Percentiles rank a stretch among this genome's conserved stretches.
Conservation (phyloP, 2,888 invertebrate genomes). For the Adelognathus sp. region DNA sequence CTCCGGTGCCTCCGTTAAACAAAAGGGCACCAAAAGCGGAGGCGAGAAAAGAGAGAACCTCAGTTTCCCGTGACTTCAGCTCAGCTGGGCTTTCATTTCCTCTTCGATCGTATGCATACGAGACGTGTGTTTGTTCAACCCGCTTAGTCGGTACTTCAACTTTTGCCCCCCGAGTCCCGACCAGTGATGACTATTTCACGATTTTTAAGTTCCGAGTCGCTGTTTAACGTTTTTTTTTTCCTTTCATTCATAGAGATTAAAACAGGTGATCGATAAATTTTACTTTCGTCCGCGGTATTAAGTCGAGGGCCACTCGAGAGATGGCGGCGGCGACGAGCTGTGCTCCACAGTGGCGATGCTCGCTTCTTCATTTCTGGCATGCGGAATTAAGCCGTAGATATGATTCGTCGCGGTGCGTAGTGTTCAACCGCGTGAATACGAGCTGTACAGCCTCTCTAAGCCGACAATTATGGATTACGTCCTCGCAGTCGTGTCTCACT, state of each 20-base stretch:
- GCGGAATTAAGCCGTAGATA: constrained; percentile 61
- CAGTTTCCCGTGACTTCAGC: neutral
- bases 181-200: neutral
- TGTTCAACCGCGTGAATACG: constrained; percentile 45
- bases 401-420: constrained; percentile 58
- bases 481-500: constrained; percentile 13
- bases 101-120: neutral
- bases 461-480: constrained; percentile 62
- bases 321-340: neutral
- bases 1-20: constrained; percentile 22
- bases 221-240: neutral
- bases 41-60: neutral
- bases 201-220: neutral
- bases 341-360: neutral
- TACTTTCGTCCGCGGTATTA: constrained; percentile 8
- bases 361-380: constrained; percentile 54
- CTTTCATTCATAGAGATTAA: neutral
- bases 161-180: neutral
- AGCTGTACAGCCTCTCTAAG: constrained; percentile 50
- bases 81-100: neutral
- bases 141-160: neutral
- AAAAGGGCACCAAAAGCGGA: neutral
- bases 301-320: neutral
- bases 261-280: constrained; percentile 32
- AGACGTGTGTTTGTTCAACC: neutral